Conservation (phyloP, 2,113 vertebrate genomes). For the Leptobrachium leishanense region DNA sequence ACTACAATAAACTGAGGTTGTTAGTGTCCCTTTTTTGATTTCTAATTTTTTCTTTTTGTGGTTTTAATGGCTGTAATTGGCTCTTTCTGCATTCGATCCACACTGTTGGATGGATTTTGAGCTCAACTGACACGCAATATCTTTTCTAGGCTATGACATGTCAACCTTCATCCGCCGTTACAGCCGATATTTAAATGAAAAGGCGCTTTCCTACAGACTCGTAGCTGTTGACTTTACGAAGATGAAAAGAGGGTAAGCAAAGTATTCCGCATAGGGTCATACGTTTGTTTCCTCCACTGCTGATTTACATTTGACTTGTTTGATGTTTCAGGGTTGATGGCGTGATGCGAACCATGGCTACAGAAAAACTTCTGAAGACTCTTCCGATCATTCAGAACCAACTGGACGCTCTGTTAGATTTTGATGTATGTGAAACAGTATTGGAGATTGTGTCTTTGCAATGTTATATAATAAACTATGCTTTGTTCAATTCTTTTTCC, state of each 20-base stretch:
- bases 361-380: conserved; percentile 89
- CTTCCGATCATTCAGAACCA: conserved; percentile 93
- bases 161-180: conserved; percentile 93
- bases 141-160: conserved; percentile 86
- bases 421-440: conserved; percentile 75
- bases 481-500: not conserved
- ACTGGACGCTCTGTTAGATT: conserved; percentile 91
- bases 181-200: conserved; percentile 95
- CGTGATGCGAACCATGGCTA: conserved; percentile 92
- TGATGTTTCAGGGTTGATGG: conserved; percentile 74
- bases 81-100: no score
- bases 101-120: no score
- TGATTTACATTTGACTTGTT: not conserved
- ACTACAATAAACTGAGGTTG: no score
- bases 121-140: not conserved
- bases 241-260: conserved; percentile 88
- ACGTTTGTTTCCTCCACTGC: not conserved
- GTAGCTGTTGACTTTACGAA: conserved; percentile 94
- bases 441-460: not conserved
- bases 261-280: not conserved
- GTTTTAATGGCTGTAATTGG: no score
- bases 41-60: no score
- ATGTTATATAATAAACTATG: not conserved
- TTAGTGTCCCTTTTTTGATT: no score
- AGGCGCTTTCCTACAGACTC: conserved; percentile 90